Percentiles rank a stretch among this genome's conserved stretches.
Conservation (phyloP, 1,140 invertebrate genomes). For the Steinernema khuongi region DNA sequence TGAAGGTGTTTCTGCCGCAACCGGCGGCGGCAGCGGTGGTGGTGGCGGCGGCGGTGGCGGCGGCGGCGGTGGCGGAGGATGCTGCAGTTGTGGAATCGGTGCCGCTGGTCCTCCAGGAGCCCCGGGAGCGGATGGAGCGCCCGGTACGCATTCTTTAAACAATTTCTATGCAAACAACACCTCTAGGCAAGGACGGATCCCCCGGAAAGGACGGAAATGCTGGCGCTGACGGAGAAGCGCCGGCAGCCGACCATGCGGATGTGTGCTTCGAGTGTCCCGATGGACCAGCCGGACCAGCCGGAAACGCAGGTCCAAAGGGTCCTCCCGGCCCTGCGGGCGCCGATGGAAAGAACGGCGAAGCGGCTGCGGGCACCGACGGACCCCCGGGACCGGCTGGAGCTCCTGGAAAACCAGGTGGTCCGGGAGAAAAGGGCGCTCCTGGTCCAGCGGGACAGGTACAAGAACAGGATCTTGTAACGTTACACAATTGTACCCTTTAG, state of each 20-base stretch:
- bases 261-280: slow-evolving; percentile 29
- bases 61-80: slow-evolving; percentile 18
- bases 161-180: no score
- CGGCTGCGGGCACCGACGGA: not conserved
- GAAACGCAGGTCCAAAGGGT: slow-evolving; percentile 24
- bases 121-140: slow-evolving; percentile 20
- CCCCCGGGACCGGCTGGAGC: slow-evolving; percentile 29
- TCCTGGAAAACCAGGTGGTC: slow-evolving; percentile 26
- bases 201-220: slow-evolving; percentile 21
- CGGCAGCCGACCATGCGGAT: slow-evolving; percentile 19
- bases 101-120: slow-evolving; percentile 13
- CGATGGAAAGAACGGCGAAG: slow-evolving; percentile 18
- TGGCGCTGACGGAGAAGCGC: slow-evolving; percentile 17
- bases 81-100: slow-evolving; percentile 31
- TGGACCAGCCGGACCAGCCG: slow-evolving; percentile 28
- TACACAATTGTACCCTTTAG: not conserved
- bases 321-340: slow-evolving; percentile 32
- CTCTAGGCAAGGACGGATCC: slow-evolving; percentile 18
- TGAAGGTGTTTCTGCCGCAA: not conserved
- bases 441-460: slow-evolving; percentile 27
- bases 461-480: not conserved
- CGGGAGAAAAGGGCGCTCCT: slow-evolving; percentile 28
- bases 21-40: not conserved
- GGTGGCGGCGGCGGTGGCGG: not conserved
- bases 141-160: slow-evolving; percentile 19